Evolutionary conservation across 2,888 invertebrate species (phyloP).

Genomic region (Agrotis puta): DNA sequence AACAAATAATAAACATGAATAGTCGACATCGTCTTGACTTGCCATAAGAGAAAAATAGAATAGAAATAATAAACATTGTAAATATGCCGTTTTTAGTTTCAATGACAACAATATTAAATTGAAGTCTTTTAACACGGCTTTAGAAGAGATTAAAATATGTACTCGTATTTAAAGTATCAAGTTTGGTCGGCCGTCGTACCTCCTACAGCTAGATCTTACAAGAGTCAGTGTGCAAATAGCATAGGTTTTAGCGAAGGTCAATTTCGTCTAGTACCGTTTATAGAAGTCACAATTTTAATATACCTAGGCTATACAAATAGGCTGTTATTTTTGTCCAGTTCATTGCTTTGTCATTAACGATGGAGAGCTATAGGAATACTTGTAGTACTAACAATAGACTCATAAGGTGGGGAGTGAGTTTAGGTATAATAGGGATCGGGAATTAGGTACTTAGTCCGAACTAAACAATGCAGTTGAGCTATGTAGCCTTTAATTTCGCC

Average conservation of each 20-base stretch:
- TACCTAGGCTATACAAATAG: slow-evolving; percentile 72
- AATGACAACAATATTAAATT: neutral
- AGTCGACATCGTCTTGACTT: too few species aligned
- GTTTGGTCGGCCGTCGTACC: slow-evolving; percentile 21
- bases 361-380: slow-evolving; percentile 62
- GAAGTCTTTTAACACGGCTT: neutral
- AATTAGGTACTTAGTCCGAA: slow-evolving; percentile 66
- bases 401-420: slow-evolving; percentile 65
- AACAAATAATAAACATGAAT: too few species aligned
- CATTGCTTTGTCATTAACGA: slow-evolving; percentile 73
- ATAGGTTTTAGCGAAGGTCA: slow-evolving; percentile 76
- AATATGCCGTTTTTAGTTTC: too few species aligned
- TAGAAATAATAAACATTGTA: too few species aligned
- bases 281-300: slow-evolving; percentile 77
- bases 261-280: slow-evolving; percentile 74
- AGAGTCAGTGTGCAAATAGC: slow-evolving; percentile 67
- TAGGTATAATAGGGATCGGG: slow-evolving; percentile 70
- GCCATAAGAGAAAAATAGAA: too few species aligned
- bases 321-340: slow-evolving; percentile 74
- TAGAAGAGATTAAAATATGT: slow-evolving; percentile 27
- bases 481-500: slow-evolving; percentile 46
- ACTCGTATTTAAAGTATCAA: slow-evolving; percentile 42
- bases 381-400: slow-evolving; percentile 64
- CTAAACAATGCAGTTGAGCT: slow-evolving; percentile 59
- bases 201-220: slow-evolving; percentile 45